A percentile compares a stretch with the other conserved stretches of the same genome.
phyloP scores from a whole-genome alignment of 2,888 invertebrate genomes.

The Caenorhabditis panamensis region DNA sequence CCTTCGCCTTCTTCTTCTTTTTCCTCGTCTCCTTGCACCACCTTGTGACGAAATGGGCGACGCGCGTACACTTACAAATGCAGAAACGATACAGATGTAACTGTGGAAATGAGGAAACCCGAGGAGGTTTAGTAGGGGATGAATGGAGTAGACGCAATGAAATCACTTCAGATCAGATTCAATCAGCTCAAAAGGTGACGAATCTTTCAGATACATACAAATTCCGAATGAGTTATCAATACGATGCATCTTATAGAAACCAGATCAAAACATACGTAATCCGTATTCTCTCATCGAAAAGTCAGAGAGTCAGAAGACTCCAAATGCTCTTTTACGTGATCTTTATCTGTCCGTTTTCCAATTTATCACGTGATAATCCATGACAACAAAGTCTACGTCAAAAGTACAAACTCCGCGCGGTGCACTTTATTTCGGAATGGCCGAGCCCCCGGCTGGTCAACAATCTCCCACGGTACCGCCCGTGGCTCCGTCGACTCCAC shows the following conservation, averaged over 20 bases:
- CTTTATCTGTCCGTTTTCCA: conserved; percentile 6
- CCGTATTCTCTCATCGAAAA: background rate
- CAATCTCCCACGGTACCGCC: background rate
- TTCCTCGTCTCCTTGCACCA: background rate
- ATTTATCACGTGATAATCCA: background rate
- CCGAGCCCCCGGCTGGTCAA: conserved; percentile 15
- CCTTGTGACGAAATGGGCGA: conserved; percentile 4
- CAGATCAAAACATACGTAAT: background rate
- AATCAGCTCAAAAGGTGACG: too few species aligned
- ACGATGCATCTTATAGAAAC: background rate
- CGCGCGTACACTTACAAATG: conserved; percentile 22
- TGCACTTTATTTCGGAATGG: too few species aligned
- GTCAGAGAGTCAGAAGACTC: conserved; percentile 3
- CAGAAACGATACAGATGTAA: conserved; percentile 53
- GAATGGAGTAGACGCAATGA: too few species aligned
- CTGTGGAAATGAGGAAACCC: conserved; percentile 10
- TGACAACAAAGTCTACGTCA: background rate
- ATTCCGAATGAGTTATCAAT: too few species aligned
- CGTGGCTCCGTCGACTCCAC: background rate
- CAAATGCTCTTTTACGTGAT: conserved; percentile 2
- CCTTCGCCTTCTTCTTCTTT: conserved; percentile 4
- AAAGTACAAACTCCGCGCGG: too few species aligned
- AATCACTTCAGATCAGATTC: too few species aligned
- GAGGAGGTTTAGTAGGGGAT: too few species aligned
- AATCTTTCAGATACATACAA: too few species aligned